Conservation (phyloP, 2,888 invertebrate genomes). For the Hydrotaea cyrtoneurina region DNA sequence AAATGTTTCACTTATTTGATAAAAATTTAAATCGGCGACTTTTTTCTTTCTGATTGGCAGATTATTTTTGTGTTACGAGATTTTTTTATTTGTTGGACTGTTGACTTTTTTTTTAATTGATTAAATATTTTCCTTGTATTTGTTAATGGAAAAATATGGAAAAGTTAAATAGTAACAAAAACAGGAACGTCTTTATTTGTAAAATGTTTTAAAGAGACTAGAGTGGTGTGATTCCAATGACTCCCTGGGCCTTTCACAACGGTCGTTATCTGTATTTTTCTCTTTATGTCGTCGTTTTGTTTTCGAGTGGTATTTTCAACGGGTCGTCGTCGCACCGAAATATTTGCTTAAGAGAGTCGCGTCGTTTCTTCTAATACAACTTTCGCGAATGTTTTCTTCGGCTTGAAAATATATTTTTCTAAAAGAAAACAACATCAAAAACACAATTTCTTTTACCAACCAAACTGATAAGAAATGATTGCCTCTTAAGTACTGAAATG, state of each 20-base stretch:
- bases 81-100: background rate
- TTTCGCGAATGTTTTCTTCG: conserved; percentile 14
- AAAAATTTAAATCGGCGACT: background rate
- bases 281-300: background rate
- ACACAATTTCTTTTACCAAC: background rate
- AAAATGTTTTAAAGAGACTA: conserved; percentile 57
- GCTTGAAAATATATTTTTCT: background rate
- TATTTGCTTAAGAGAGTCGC: conserved; percentile 43
- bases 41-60: conserved; percentile 4
- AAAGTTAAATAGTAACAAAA: background rate
- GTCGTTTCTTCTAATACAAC: background rate
- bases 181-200: conserved; percentile 53
- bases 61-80: no score
- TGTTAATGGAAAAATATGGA: background rate
- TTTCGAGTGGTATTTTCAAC: background rate
- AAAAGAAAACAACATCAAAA: no score
- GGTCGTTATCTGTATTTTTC: background rate
- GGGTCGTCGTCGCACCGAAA: background rate
- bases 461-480: conserved; percentile 50
- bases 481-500: background rate
- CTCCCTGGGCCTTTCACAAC: background rate
- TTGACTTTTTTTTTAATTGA: conserved; percentile 5
- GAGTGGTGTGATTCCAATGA: background rate
- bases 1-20: conserved; percentile 31
- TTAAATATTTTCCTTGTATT: background rate